phyloP scores from a whole-genome alignment of 2,888 invertebrate genomes.

The Heliothis peltigera region DNA sequence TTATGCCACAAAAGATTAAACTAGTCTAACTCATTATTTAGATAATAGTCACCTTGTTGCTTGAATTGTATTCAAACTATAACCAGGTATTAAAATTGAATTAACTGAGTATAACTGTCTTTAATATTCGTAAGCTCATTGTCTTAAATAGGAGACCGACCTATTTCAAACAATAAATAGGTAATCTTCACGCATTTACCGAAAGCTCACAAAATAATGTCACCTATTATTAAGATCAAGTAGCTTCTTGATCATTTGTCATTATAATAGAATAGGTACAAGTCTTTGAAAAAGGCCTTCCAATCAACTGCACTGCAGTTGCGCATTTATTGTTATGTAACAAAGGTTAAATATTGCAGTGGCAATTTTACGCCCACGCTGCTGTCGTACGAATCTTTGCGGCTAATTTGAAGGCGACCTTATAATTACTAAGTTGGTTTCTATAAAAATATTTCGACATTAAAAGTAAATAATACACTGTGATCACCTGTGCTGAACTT shows the following conservation, averaged over 20 bases:
- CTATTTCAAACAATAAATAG: conserved; percentile 15
- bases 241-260: background rate
- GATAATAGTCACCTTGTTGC: conserved; percentile 5
- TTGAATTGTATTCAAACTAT: conserved; percentile 15
- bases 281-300: background rate
- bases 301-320: no score
- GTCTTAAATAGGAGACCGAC: conserved; percentile 15
- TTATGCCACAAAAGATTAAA: background rate
- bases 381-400: no score
- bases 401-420: no score
- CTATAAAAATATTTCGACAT: no score
- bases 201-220: background rate
- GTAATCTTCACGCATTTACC: background rate
- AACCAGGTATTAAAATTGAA: conserved; percentile 3
- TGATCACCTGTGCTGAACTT: no score
- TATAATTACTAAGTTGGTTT: no score
- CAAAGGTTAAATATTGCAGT: no score
- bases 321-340: no score
- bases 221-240: background rate
- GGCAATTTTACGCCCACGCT: no score
- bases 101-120: conserved; percentile 22
- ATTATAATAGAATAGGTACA: background rate
- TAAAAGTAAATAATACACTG: no score
- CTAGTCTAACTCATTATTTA: conserved; percentile 18
- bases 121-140: conserved; percentile 17